Conservation (phyloP, 1,140 invertebrate species). For the Nebria ingens region DNA sequence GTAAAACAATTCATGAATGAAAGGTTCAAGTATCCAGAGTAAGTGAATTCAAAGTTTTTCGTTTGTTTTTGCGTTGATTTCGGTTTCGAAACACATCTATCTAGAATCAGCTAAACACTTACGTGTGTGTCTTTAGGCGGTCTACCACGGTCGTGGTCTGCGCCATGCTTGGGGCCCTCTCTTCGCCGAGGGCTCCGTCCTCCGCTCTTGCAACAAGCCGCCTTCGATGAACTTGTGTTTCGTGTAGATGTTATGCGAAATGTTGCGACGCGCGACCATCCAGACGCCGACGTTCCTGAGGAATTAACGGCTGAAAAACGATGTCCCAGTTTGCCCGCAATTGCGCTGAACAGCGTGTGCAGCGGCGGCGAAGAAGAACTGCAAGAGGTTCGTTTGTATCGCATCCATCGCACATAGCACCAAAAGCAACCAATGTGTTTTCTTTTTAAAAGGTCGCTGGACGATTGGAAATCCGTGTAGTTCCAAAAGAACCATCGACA, state of each 20-base stretch:
- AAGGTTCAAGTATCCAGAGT: no score
- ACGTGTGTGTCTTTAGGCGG: slow-evolving; percentile 27
- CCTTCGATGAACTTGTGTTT: slow-evolving; percentile 73
- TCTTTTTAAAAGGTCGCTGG: slow-evolving; percentile 36
- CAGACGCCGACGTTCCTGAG: slow-evolving; percentile 23
- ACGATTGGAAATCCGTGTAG: slow-evolving; percentile 68
- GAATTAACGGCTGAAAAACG: neutral
- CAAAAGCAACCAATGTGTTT: no score
- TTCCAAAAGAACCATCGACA: slow-evolving; percentile 36
- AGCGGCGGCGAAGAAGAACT: slow-evolving; percentile 43
- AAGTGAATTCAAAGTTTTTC: no score
- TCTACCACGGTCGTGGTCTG: slow-evolving; percentile 31
- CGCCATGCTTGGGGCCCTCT: slow-evolving; percentile 36
- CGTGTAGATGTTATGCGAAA: slow-evolving; percentile 76
- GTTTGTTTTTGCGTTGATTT: no score
- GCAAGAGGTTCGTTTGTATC: slow-evolving; percentile 50
- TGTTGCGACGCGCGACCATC: slow-evolving; percentile 56
- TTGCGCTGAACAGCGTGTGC: neutral
- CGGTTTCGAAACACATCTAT: no score
- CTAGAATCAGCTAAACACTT: no score
- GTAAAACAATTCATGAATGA: no score
- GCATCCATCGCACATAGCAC: no score
- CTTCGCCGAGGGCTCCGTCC: slow-evolving; percentile 46
- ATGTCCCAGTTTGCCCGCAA: neutral
- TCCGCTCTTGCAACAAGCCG: slow-evolving; percentile 68